Base-by-base conservation (phyloP, 2,113 vertebrate genomes). In the Cromileptes altivelis region DNA sequence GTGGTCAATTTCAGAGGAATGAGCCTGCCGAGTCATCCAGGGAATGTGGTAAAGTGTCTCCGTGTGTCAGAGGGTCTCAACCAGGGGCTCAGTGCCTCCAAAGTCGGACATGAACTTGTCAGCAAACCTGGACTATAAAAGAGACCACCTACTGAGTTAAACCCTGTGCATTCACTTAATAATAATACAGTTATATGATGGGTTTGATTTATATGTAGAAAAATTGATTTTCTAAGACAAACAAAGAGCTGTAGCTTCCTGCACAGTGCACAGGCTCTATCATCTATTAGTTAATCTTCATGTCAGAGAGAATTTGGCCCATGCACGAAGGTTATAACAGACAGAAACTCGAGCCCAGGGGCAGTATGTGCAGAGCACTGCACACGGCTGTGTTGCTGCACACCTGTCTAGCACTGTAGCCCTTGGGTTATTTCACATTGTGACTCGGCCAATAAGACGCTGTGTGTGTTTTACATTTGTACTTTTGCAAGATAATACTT, bases 1-100 rank as follows among this genome's bases (percentile, higher is more conserved):
- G 80, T 71, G 77, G 88, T 90, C 91, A 84, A 88, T 94, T 94
- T 95, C 72, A 92, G 90, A 91, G 92, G 93, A 95, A 94, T 94
- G 94, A 94, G 87, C 82, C 50, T 82, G 89, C 80, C 6, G 62
- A 94, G 93, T 91, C 90, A 95, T 95, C 85, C 77, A 19, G 93
- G 90, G 94, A 95, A 95, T 95, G 94, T 92, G 82, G 91, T 85
- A 88, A 87, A 89, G 91, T 82, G 75, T 91, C 81, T 86, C 65
- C 45, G 60, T 81, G 88, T 90, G 88, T 90, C 83, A 73, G 81
- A 84, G 89, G 81, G 82, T 88, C 85, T 91, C 60, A 65, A 71
- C 63, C 76, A 30, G 56, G 73, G 82, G 60, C 4, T 52, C 50
- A 70, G 53, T 1, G 40, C 45, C 73, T 81, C 62, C 58, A 33